phyloP scores from a whole-genome alignment of 2,888 invertebrate genomes.

The Trissoscelio sp. region DNA sequence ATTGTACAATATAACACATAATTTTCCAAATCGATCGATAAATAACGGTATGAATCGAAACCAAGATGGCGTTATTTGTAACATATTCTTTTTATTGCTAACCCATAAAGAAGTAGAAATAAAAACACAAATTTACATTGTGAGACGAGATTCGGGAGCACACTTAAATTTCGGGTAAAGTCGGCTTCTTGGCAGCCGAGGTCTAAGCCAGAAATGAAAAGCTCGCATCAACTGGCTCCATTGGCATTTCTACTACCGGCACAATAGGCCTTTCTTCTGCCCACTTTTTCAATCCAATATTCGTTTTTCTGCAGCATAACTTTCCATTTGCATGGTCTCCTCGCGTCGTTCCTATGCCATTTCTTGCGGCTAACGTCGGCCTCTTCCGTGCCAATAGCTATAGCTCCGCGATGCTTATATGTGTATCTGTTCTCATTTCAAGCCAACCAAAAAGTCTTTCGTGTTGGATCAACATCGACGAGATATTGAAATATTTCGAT shows the following conservation, averaged over 20 bases:
- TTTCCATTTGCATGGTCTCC: slow-evolving; percentile 81
- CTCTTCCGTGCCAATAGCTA: slow-evolving; percentile 58
- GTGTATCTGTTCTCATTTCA: slow-evolving; percentile 62
- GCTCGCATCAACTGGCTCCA: slow-evolving; percentile 76
- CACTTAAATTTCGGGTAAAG: slow-evolving; percentile 48
- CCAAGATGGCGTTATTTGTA: neutral
- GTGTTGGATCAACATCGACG: slow-evolving; percentile 73
- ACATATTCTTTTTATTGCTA: slow-evolving; percentile 45
- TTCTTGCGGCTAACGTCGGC: slow-evolving; percentile 64
- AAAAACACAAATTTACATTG: slow-evolving; percentile 49
- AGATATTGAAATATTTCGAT: slow-evolving; percentile 77
- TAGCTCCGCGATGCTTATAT: slow-evolving; percentile 48
- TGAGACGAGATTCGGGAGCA: slow-evolving; percentile 33
- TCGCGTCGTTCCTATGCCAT: slow-evolving; percentile 67
- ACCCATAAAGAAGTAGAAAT: slow-evolving; percentile 39
- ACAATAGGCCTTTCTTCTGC: slow-evolving; percentile 69
- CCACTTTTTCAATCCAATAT: slow-evolving; percentile 81
- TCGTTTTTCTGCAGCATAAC: slow-evolving; percentile 82
- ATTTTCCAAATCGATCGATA: neutral
- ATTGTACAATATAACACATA: no score
- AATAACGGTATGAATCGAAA: neutral
- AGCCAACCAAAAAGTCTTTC: slow-evolving; percentile 64
- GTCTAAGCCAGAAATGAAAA: slow-evolving; percentile 69
- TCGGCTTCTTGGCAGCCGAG: slow-evolving; percentile 56
- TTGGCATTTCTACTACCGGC: slow-evolving; percentile 60